Evolutionary conservation across 1,140 invertebrate genomes (phyloP).

Genomic region (Vollenhovia emeryi): DNA sequence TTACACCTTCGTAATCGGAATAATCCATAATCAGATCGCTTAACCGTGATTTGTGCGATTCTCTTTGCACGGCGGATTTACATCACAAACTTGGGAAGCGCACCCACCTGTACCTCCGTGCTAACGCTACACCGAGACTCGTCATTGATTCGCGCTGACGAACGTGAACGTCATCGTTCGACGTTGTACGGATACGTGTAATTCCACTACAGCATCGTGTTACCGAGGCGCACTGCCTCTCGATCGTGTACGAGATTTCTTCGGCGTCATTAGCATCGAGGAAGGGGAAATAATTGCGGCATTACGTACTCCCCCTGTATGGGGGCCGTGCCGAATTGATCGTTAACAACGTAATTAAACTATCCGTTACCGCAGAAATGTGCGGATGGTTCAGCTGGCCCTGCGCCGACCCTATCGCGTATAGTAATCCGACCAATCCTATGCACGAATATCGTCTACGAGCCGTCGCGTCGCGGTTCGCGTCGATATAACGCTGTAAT

Average conservation of each 20-base stretch:
- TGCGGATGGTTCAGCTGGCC: constrained; percentile 3
- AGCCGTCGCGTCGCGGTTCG: constrained; percentile 55
- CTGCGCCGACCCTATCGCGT: constrained; percentile 5
- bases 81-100: not conserved
- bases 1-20: constrained; percentile 51
- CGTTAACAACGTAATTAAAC: constrained; percentile 78
- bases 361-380: constrained; percentile 72
- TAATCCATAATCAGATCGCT: constrained; percentile 57
- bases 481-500: constrained; percentile 56
- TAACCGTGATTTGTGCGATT: constrained; percentile 21
- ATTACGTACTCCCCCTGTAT: no score
- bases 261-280: constrained; percentile 58
- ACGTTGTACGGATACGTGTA: not conserved
- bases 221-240: constrained; percentile 1
- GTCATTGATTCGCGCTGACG: not conserved
- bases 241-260: not conserved
- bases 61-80: not conserved
- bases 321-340: constrained; percentile 63
- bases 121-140: not conserved
- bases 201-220: not conserved
- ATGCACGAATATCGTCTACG: constrained; percentile 38
- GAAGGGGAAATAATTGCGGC: constrained; percentile 55
- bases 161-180: not conserved
- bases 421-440: constrained; percentile 57
- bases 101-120: not conserved